Conservation (phyloP, 2,797 vertebrate species). For the Sarcoramphus papa region DNA sequence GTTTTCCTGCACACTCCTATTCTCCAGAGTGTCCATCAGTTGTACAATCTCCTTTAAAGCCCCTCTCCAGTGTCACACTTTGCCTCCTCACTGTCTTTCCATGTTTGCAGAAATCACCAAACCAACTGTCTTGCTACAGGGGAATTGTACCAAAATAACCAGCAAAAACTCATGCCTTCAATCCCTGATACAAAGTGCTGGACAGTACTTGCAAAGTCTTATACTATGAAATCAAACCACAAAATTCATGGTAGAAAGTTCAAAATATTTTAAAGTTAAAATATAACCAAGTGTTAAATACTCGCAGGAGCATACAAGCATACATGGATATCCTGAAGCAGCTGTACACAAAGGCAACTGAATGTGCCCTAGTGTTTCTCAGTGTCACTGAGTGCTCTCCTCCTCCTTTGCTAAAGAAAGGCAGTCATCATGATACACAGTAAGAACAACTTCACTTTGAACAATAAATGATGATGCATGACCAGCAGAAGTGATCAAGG, state of each 20-base stretch:
- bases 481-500: background rate
- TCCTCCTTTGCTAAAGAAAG: background rate
- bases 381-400: background rate
- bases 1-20: background rate
- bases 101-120: background rate
- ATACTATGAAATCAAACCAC: background rate
- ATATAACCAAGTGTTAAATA: background rate
- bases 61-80: background rate
- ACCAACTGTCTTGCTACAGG: background rate
- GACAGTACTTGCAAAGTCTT: background rate
- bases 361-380: background rate
- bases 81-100: background rate
- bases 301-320: background rate
- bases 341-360: background rate
- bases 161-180: background rate
- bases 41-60: background rate
- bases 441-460: background rate
- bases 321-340: background rate
- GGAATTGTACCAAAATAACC: background rate
- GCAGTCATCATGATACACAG: background rate
- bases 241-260: background rate
- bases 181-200: background rate
- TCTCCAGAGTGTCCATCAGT: background rate
- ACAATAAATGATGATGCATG: background rate
- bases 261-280: background rate